Evolutionary conservation across 2,888 invertebrate species (phyloP).

Genomic region (Heliothis peltigera): DNA sequence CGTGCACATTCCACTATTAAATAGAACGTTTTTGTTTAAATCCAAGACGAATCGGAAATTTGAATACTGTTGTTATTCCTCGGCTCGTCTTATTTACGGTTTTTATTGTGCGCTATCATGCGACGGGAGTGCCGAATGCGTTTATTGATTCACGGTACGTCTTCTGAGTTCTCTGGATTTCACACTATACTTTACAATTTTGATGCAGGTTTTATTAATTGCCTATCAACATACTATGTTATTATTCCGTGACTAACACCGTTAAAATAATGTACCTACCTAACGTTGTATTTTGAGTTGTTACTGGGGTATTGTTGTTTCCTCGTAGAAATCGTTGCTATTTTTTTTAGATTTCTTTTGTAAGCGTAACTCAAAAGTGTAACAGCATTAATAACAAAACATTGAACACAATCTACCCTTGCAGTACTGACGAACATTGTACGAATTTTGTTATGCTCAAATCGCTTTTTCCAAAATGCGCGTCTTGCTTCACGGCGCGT

Average conservation of each 20-base stretch:
- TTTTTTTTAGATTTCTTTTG: constrained; percentile 35
- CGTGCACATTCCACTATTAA: constrained; percentile 84
- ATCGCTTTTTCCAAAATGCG: constrained; percentile 81
- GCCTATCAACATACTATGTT: constrained; percentile 57
- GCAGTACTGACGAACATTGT: constrained; percentile 63
- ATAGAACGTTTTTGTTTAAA: constrained; percentile 89
- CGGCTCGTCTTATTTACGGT: constrained; percentile 82
- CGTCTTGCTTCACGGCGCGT: constrained; percentile 82
- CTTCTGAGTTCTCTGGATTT: constrained; percentile 75
- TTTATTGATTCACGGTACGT: constrained; percentile 85
- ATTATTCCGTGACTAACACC: constrained; percentile 51
- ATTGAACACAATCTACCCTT: constrained; percentile 71
- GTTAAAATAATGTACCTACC: constrained; percentile 29
- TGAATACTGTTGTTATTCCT: constrained; percentile 86
- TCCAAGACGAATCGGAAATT: constrained; percentile 87
- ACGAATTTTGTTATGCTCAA: constrained; percentile 77
- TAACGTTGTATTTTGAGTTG: constrained; percentile 30
- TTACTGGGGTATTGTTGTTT: constrained; percentile 20
- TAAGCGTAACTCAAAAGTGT: constrained; percentile 47
- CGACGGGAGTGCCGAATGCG: constrained; percentile 84
- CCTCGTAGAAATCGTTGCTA: constrained; percentile 16
- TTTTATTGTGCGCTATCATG: constrained; percentile 83
- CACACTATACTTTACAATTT: constrained; percentile 74
- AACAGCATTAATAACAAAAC: constrained; percentile 71
- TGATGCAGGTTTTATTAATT: constrained; percentile 61